Conservation (phyloP, 2,888 invertebrate species). For the Lasioglossum morio region DNA sequence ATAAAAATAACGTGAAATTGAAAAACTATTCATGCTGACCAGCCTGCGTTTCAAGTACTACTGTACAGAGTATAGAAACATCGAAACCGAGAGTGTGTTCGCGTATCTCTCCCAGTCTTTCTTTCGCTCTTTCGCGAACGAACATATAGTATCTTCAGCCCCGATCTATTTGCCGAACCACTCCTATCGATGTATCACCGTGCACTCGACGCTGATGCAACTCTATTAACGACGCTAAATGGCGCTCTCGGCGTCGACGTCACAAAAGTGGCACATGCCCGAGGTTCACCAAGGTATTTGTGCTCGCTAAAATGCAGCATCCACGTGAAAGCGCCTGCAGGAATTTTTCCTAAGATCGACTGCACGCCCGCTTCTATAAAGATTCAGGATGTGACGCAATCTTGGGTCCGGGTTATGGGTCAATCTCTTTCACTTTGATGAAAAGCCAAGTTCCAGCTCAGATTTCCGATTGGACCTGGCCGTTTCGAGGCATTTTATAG, state of each 20-base stretch:
- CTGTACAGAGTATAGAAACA: slow-evolving; percentile 34
- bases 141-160: slow-evolving; percentile 56
- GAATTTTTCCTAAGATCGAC: slow-evolving; percentile 46
- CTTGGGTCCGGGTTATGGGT: slow-evolving; percentile 12
- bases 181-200: slow-evolving; percentile 68
- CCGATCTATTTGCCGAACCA: slow-evolving; percentile 71
- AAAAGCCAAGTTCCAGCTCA: slow-evolving; percentile 13
- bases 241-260: slow-evolving; percentile 59
- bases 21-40: slow-evolving; percentile 15
- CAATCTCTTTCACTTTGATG: slow-evolving; percentile 28
- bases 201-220: slow-evolving; percentile 68
- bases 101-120: slow-evolving; percentile 30
- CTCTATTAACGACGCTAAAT: slow-evolving; percentile 71
- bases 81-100: slow-evolving; percentile 52
- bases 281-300: slow-evolving; percentile 38
- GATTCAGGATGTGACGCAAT: slow-evolving; percentile 40
- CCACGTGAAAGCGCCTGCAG: slow-evolving; percentile 38
- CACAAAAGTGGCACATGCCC: slow-evolving; percentile 59
- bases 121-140: slow-evolving; percentile 37
- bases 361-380: slow-evolving; percentile 23
- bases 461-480: background rate
- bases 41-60: slow-evolving; percentile 14
- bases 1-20: background rate
- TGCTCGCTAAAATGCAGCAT: slow-evolving; percentile 42
- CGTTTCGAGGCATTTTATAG: too few species aligned